Conservation (phyloP, 2,888 invertebrate genomes). For the Caenorhabditis wallacei region DNA sequence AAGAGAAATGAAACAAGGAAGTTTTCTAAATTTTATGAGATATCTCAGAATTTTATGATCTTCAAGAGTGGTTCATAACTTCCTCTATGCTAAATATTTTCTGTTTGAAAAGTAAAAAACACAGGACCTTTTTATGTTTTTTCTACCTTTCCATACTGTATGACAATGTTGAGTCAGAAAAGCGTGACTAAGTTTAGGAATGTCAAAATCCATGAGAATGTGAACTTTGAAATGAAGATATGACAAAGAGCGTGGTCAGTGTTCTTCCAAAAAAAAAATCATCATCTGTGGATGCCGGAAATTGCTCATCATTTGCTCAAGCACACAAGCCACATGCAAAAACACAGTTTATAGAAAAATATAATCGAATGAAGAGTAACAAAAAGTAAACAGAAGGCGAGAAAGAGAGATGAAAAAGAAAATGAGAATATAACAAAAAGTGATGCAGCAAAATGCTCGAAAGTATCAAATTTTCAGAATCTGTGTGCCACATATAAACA, state of each 20-base stretch:
- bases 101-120: too few relatives aligned
- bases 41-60: neutral
- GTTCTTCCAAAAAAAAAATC: neutral
- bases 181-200: neutral
- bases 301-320: constrained; percentile 19
- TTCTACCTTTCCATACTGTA: neutral
- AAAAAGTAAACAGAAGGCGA: constrained; percentile 6
- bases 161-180: neutral
- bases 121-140: too few relatives aligned
- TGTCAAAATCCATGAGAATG: neutral
- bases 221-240: neutral
- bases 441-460: constrained; percentile 53
- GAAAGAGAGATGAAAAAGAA: neutral
- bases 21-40: constrained; percentile 3
- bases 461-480: constrained; percentile 59
- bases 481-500: constrained; percentile 50
- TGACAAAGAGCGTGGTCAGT: neutral
- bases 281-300: constrained; percentile 3
- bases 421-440: constrained; percentile 21
- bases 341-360: constrained; percentile 25
- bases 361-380: constrained; percentile 18
- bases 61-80: neutral
- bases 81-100: neutral
- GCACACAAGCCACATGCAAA: neutral
- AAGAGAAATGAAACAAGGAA: constrained; percentile 9